Conservation (phyloP, 2,888 invertebrate genomes). For the Eilema sororculum region DNA sequence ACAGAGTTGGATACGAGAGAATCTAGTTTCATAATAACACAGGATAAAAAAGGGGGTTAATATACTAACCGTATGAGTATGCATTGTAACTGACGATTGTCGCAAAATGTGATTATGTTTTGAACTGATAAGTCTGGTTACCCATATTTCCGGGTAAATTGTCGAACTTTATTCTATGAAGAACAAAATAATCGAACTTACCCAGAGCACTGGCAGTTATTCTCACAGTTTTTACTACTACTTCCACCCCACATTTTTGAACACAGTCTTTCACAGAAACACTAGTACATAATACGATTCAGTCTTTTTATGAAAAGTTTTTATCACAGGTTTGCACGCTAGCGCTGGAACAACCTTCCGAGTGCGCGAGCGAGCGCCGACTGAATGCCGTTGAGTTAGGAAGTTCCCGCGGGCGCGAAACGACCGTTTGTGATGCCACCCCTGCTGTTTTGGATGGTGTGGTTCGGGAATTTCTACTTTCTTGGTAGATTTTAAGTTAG, state of each 20-base stretch:
- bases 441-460: slow-evolving; percentile 54
- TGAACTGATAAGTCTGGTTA: not conserved
- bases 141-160: slow-evolving; percentile 1
- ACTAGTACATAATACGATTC: slow-evolving; percentile 61
- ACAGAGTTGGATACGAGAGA: slow-evolving; percentile 7
- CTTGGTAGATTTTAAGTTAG: slow-evolving; percentile 58
- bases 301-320: slow-evolving; percentile 41
- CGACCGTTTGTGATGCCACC: slow-evolving; percentile 61
- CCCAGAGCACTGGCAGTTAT: slow-evolving; percentile 82
- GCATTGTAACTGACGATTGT: not conserved
- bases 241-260: slow-evolving; percentile 79
- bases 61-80: slow-evolving; percentile 6
- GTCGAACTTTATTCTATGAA: not conserved
- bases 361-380: slow-evolving; percentile 21
- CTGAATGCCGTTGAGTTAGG: slow-evolving; percentile 33
- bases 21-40: slow-evolving; percentile 19
- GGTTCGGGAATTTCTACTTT: slow-evolving; percentile 57
- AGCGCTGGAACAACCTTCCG: slow-evolving; percentile 7
- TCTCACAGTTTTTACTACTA: slow-evolving; percentile 76
- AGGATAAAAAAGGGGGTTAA: slow-evolving; percentile 21
- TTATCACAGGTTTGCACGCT: slow-evolving; percentile 54
- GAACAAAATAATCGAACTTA: slow-evolving; percentile 57
- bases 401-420: slow-evolving; percentile 55
- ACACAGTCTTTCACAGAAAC: slow-evolving; percentile 62
- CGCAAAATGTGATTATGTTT: slow-evolving; percentile 10